Evolutionary conservation across 2,888 invertebrate species (phyloP).

Genomic region (Boloria selene): DNA sequence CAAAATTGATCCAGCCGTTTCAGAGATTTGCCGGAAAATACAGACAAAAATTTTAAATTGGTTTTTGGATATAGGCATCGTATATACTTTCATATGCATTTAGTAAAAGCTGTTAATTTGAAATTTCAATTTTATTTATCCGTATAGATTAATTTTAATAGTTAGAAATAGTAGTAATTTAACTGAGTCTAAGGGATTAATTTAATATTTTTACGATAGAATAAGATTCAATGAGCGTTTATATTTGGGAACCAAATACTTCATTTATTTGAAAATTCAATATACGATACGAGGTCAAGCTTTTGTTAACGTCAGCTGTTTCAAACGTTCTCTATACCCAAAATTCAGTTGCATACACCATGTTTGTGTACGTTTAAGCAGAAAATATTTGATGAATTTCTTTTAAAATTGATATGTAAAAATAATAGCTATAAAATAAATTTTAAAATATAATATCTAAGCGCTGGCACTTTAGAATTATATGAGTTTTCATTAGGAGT

Average conservation of each 20-base stretch:
- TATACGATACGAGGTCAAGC: constrained; percentile 22
- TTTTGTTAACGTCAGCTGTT: constrained; percentile 22
- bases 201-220: neutral
- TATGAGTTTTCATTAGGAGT: too few relatives aligned
- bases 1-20: too few relatives aligned
- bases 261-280: constrained; percentile 21
- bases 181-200: neutral
- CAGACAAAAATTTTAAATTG: too few relatives aligned
- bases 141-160: too few relatives aligned
- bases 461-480: too few relatives aligned
- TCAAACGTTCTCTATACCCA: constrained; percentile 16
- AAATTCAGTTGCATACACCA: constrained; percentile 15
- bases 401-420: neutral
- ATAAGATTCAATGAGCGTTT: constrained; percentile 9
- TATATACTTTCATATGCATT: too few relatives aligned
- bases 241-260: neutral
- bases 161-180: neutral
- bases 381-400: constrained; percentile 4
- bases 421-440: too few relatives aligned
- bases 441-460: too few relatives aligned
- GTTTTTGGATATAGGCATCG: too few relatives aligned
- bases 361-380: constrained; percentile 9
- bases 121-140: too few relatives aligned
- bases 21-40: too few relatives aligned
- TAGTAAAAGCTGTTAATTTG: too few relatives aligned